Conservation (phyloP, 1,140 invertebrate genomes). For the Zaprionus camerounensis region DNA sequence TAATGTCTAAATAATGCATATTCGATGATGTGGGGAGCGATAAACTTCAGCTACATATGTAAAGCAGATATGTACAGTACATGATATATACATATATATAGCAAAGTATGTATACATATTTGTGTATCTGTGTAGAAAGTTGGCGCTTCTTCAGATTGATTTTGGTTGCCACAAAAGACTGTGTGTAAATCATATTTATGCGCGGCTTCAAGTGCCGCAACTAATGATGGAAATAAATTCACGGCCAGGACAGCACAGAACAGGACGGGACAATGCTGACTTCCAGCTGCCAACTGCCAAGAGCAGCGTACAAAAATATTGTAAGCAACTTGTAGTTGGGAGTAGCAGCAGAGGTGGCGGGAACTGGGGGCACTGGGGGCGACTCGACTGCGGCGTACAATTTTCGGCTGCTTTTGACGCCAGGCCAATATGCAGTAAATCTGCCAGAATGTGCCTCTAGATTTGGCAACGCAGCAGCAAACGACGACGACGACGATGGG, state of each 20-base stretch:
- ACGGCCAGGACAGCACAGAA: constrained; percentile 34
- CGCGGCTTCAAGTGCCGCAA: constrained; percentile 79
- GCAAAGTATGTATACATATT: neutral
- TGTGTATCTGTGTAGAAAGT: neutral
- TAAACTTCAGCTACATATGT: constrained; percentile 15
- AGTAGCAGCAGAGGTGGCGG: neutral
- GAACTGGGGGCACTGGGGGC: neutral
- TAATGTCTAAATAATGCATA: constrained; percentile 84
- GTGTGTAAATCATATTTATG: constrained; percentile 81
- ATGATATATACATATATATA: constrained; percentile 10
- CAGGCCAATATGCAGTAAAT: constrained; percentile 84
- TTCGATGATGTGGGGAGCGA: constrained; percentile 75
- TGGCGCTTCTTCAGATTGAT: constrained; percentile 47
- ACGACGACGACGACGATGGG: no score
- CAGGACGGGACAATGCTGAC: constrained; percentile 66
- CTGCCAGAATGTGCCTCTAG: constrained; percentile 83
- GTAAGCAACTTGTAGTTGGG: constrained; percentile 48
- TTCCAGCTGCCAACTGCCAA: constrained; percentile 64
- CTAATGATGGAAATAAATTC: constrained; percentile 83
- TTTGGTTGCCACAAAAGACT: constrained; percentile 54
- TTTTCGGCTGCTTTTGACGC: constrained; percentile 83
- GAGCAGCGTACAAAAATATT: constrained; percentile 42
- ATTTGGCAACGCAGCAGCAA: constrained; percentile 69
- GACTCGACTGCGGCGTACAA: constrained; percentile 62
- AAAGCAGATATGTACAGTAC: constrained; percentile 9